phyloP scores from a whole-genome alignment of 2,113 vertebrate genomes.

The Tragelaphus buxtoni region DNA sequence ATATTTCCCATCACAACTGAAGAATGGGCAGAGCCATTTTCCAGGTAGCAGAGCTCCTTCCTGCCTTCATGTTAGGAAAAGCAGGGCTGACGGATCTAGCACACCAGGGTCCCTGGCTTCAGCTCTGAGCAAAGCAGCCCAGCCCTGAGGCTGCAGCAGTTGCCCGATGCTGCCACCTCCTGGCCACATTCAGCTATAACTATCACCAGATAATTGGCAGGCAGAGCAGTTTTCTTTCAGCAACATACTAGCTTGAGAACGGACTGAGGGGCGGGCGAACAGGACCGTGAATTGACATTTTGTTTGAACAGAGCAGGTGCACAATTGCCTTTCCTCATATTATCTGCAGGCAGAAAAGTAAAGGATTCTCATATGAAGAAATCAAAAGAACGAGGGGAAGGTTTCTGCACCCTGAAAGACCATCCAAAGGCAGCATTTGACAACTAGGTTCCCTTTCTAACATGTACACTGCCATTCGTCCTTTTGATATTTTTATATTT shows the following conservation, averaged over 20 bases:
- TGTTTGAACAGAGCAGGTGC: constrained; percentile 48
- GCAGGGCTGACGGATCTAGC: not conserved
- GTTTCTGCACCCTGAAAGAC: not conserved
- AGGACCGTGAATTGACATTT: constrained; percentile 61
- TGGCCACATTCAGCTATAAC: not conserved
- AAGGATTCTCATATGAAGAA: constrained; percentile 5
- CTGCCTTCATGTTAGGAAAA: not conserved
- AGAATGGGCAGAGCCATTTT: not conserved
- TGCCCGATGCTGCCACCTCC: constrained; percentile 34
- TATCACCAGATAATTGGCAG: not conserved
- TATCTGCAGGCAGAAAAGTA: not conserved
- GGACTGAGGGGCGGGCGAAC: not conserved
- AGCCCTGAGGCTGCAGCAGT: not conserved
- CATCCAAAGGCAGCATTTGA: not conserved
- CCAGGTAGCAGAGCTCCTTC: not conserved
- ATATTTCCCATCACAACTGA: not conserved
- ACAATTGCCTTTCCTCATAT: not conserved
- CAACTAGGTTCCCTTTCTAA: not conserved
- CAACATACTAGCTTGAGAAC: not conserved
- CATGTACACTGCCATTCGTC: not conserved
- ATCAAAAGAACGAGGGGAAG: not conserved
- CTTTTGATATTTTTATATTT: not conserved
- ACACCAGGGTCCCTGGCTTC: not conserved
- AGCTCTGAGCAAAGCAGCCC: not conserved
- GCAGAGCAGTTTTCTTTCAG: constrained; percentile 64